Evolutionary conservation across 2,113 vertebrate genomes (phyloP).

Genomic region (Chloebia gouldiae): DNA sequence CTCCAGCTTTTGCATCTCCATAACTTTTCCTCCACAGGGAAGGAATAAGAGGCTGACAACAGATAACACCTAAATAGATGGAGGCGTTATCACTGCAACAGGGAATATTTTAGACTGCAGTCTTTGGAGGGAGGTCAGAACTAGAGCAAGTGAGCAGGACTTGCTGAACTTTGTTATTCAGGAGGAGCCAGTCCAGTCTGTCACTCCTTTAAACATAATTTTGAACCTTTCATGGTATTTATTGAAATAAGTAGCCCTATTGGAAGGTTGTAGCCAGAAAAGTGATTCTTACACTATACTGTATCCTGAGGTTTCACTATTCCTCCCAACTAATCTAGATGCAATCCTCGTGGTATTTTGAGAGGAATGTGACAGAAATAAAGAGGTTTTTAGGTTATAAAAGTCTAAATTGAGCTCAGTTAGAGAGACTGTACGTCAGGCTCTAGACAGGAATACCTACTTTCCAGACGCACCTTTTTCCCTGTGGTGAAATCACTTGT

Average conservation of each 20-base stretch:
- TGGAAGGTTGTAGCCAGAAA: constrained; percentile 38
- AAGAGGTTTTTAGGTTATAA: constrained; percentile 64
- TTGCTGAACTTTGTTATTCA: constrained; percentile 47
- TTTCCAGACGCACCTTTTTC: constrained; percentile 32
- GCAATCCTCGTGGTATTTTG: constrained; percentile 43
- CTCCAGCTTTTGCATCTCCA: not conserved
- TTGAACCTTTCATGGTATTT: constrained; percentile 23
- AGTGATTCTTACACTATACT: not conserved
- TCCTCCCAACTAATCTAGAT: constrained; percentile 68
- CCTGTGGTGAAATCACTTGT: constrained; percentile 51
- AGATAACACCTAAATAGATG: not conserved
- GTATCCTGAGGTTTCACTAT: constrained; percentile 32
- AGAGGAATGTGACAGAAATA: constrained; percentile 52
- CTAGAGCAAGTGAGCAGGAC: constrained; percentile 9
- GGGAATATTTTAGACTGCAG: not conserved
- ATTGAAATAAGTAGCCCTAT: constrained; percentile 13
- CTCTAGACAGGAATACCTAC: constrained; percentile 45
- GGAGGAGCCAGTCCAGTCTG: not conserved
- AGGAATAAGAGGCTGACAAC: not conserved
- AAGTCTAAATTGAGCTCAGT: constrained; percentile 67
- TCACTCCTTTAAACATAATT: not conserved
- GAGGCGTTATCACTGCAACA: not conserved
- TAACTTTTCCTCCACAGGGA: not conserved
- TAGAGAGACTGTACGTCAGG: constrained; percentile 38
- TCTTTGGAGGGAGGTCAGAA: constrained; percentile 56